phyloP scores from a whole-genome alignment of 2,797 vertebrate genomes.

The Microchirus variegatus region DNA sequence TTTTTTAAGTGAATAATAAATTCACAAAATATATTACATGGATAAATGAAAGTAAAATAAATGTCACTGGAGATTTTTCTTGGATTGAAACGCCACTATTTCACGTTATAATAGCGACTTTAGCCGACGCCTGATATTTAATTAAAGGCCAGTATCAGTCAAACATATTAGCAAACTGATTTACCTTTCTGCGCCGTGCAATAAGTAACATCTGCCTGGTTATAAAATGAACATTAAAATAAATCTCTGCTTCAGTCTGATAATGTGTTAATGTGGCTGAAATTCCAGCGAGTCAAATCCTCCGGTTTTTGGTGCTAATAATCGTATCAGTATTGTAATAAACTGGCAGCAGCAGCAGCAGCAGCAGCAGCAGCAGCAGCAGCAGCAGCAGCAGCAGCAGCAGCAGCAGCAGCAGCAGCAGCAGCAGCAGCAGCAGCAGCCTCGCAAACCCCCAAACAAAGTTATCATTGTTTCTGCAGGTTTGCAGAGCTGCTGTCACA shows the following conservation, averaged over 20 bases:
- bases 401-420: slow-evolving; percentile 2
- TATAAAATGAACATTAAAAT: slow-evolving; percentile 41
- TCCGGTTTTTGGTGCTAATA: slow-evolving; percentile 35
- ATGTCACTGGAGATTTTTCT: slow-evolving; percentile 27
- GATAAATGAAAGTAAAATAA: slow-evolving; percentile 24
- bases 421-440: neutral
- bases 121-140: slow-evolving; percentile 54
- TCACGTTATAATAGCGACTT: slow-evolving; percentile 29
- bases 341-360: slow-evolving; percentile 20
- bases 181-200: slow-evolving; percentile 31
- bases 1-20: slow-evolving; percentile 22
- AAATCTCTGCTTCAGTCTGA: slow-evolving; percentile 28
- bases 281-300: slow-evolving; percentile 35
- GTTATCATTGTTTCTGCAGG: slow-evolving; percentile 73
- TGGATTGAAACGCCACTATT: slow-evolving; percentile 27
- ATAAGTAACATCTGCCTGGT: slow-evolving; percentile 37
- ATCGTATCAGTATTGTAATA: slow-evolving; percentile 25
- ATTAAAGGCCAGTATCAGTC: slow-evolving; percentile 51
- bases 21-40: slow-evolving; percentile 15
- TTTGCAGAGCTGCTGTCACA: slow-evolving; percentile 49
- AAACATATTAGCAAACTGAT: slow-evolving; percentile 42
- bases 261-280: slow-evolving; percentile 32
- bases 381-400: neutral
- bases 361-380: neutral
- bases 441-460: slow-evolving; percentile 24